These are phyloP conservation scores for Rhombomys opimus DNA, from an alignment of 2,113 vertebrate genomes.

Conservation along the genomic window DNA sequence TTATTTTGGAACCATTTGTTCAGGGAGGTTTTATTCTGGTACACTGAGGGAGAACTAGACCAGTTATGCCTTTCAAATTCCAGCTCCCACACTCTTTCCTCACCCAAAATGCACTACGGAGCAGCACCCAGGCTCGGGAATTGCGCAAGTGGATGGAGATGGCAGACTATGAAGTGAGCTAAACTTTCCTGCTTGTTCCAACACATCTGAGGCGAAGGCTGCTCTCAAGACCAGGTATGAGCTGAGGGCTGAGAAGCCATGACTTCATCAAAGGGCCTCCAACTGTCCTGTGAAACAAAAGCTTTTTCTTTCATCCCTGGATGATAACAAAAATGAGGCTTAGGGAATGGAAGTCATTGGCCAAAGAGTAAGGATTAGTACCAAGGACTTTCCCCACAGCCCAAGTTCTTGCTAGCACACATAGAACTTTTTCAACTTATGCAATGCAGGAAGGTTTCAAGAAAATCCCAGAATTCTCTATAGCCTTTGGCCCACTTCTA, in stretches of 20 bases:
- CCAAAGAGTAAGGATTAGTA: not conserved
- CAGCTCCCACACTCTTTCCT: not conserved
- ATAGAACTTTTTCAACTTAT: not conserved
- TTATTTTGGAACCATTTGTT: not conserved
- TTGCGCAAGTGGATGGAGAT: not conserved
- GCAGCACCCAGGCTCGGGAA: rapidly evolving
- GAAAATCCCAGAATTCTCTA: not conserved
- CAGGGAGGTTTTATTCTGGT: not conserved
- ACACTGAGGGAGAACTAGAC: not conserved
- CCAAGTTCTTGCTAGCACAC: not conserved
- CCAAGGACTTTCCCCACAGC: not conserved
- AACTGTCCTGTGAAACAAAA: not conserved
- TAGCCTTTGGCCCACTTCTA: constrained; percentile 3
- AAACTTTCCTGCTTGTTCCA: not conserved
- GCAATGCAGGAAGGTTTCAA: not conserved
- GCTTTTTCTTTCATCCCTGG: not conserved
- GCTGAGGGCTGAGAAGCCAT: not conserved
- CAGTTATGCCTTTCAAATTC: constrained; percentile 4
- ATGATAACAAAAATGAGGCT: not conserved
- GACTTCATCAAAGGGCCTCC: not conserved
- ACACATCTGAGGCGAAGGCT: not conserved
- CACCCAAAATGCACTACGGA: not conserved
- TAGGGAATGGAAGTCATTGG: not conserved
- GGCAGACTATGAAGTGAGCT: not conserved
- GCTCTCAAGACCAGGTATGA: not conserved